Evolutionary conservation across 2,888 invertebrate species (phyloP).

Genomic region (Melinopterus prodromus): DNA sequence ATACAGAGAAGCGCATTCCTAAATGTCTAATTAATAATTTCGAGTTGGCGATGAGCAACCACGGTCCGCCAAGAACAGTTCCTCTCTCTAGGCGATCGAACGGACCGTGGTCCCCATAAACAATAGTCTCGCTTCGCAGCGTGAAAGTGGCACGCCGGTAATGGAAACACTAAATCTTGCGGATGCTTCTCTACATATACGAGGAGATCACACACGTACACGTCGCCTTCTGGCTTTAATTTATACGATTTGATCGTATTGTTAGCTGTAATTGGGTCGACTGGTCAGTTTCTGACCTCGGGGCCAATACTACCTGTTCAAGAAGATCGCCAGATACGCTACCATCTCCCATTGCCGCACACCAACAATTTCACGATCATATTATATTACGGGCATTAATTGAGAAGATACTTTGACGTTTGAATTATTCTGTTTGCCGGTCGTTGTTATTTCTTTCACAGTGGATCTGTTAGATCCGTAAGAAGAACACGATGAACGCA

Average conservation of each 20-base stretch:
- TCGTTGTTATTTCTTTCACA: not conserved
- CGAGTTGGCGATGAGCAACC: conserved; percentile 31
- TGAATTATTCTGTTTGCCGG: not conserved
- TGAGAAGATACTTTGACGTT: too few species aligned
- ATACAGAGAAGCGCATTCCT: conserved; percentile 35
- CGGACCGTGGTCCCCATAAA: conserved; percentile 43
- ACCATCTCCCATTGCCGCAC: not conserved
- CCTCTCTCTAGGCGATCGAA: conserved; percentile 36
- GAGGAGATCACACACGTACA: not conserved
- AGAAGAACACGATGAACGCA: not conserved
- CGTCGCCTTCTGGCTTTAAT: conserved; percentile 33
- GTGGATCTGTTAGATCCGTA: not conserved
- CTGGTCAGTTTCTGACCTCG: conserved; percentile 28
- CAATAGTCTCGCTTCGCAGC: conserved; percentile 51
- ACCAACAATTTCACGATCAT: not conserved
- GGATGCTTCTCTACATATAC: conserved; percentile 40
- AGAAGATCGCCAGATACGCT: not conserved
- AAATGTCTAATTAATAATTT: conserved; percentile 39
- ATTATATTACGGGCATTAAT: not conserved
- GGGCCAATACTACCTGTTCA: not conserved
- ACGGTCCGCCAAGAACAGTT: conserved; percentile 4
- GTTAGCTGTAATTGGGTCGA: conserved; percentile 43
- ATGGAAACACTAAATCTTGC: conserved; percentile 50
- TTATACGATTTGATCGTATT: conserved; percentile 41
- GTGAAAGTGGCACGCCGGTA: conserved; percentile 51